Evolutionary conservation across 2,797 vertebrate species (phyloP).

Genomic region (Acanthurus tractus): DNA sequence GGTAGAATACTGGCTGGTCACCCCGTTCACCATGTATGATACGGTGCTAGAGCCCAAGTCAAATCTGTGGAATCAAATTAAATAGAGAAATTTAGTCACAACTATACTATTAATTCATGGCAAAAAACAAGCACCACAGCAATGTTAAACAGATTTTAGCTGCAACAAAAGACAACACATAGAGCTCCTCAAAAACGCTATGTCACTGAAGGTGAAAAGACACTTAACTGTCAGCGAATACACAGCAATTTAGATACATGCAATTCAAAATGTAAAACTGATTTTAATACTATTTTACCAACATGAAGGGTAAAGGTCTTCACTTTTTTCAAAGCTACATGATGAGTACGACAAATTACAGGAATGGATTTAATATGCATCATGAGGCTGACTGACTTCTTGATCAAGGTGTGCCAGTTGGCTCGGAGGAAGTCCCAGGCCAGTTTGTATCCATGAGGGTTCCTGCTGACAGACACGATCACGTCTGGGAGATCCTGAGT

Average conservation of each 20-base stretch:
- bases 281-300: too few relatives aligned
- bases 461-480: conserved; percentile 83
- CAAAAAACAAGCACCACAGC: neutral
- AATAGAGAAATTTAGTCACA: conserved; percentile 1
- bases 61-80: conserved; percentile 84
- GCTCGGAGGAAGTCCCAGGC: conserved; percentile 90
- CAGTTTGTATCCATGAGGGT: conserved; percentile 87
- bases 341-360: neutral
- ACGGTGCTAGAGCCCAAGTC: conserved; percentile 88
- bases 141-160: neutral
- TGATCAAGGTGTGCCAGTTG: conserved; percentile 89
- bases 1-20: conserved; percentile 90
- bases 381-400: conserved; percentile 85
- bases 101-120: neutral
- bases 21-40: conserved; percentile 84
- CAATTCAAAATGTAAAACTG: too few relatives aligned
- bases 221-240: too few relatives aligned
- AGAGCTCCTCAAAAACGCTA: neutral
- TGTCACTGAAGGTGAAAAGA: too few relatives aligned
- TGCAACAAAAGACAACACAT: neutral
- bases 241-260: too few relatives aligned
- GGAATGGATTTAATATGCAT: neutral
- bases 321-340: too few relatives aligned
- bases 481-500: conserved; percentile 91
- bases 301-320: too few relatives aligned